A percentile compares a stretch with the other conserved stretches of the same genome.
Evolutionary conservation across 2,797 vertebrate species (phyloP).

Genomic region (Cyclura pinguis): DNA sequence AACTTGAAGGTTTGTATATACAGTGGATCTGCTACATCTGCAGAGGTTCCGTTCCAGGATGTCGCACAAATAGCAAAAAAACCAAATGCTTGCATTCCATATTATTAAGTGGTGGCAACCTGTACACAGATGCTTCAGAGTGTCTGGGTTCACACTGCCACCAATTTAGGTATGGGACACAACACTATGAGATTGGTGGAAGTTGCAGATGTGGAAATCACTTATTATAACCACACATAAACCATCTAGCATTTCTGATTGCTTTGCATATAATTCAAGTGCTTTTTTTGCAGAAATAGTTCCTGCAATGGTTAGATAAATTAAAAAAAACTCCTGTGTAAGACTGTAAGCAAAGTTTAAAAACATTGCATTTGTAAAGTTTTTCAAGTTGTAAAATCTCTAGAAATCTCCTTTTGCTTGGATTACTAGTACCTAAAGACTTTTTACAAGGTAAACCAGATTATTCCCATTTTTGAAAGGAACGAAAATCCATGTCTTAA

Average conservation of each 20-base stretch:
- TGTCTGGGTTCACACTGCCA: no score
- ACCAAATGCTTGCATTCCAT: no score
- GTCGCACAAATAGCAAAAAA: no score
- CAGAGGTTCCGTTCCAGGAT: no score
- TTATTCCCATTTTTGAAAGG: no score
- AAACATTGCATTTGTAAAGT: background rate
- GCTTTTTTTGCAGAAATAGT: background rate
- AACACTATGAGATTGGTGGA: no score
- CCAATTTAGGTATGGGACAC: no score
- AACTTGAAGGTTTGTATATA: background rate
- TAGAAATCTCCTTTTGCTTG: background rate
- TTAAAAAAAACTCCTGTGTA: background rate
- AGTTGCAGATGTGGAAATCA: no score
- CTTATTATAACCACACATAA: background rate
- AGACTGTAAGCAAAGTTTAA: background rate
- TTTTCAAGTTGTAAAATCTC: background rate
- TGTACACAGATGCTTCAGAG: no score
- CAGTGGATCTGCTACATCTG: no score
- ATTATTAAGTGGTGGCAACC: no score
- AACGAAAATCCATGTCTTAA: no score
- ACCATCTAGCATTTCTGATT: background rate
- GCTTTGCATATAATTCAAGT: background rate
- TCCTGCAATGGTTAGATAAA: background rate
- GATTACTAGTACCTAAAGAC: background rate
- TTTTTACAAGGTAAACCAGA: background rate